These are phyloP conservation scores for Drosophila basisetae DNA, from an alignment of 2,888 invertebrate genomes.

Conservation along the genomic window DNA sequence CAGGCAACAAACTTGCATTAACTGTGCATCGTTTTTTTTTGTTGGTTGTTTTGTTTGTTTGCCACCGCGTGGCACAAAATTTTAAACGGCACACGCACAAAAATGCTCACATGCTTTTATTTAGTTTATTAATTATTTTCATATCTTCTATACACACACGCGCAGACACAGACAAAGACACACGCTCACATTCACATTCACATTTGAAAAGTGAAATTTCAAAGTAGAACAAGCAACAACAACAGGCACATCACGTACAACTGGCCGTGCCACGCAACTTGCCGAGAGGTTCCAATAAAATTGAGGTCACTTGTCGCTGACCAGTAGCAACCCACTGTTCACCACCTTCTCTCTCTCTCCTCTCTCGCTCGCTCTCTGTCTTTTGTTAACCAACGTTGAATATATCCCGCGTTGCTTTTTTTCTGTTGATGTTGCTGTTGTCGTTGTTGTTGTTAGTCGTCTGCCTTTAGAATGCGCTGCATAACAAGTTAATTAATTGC, in stretches of 20 bases:
- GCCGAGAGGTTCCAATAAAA: conserved; percentile 73
- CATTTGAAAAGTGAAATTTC: conserved; percentile 77
- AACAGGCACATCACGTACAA: conserved; percentile 51
- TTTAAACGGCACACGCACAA: conserved; percentile 49
- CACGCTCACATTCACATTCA: conserved; percentile 32
- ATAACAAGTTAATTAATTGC: conserved; percentile 76
- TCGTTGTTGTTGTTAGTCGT: conserved; percentile 39
- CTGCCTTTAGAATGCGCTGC: conserved; percentile 55
- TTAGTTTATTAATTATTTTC: conserved; percentile 69
- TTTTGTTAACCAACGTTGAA: conserved; percentile 40
- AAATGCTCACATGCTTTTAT: conserved; percentile 65
- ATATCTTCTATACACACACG: conserved; percentile 36
- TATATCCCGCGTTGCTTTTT: conserved; percentile 58
- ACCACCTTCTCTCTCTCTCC: not conserved
- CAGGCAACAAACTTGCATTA: conserved; percentile 59
- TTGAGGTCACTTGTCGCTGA: conserved; percentile 74
- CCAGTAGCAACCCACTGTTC: conserved; percentile 46
- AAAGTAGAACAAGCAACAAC: conserved; percentile 69
- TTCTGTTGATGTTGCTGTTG: conserved; percentile 23
- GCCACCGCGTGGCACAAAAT: conserved; percentile 38
- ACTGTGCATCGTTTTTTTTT: conserved; percentile 17
- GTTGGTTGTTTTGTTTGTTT: not conserved
- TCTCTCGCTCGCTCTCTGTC: conserved; percentile 3
- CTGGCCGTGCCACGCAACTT: conserved; percentile 63
- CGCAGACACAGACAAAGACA: conserved; percentile 17